Evolutionary conservation across 2,797 vertebrate genomes (phyloP).

Genomic region (Cyclopterus lumpus): DNA sequence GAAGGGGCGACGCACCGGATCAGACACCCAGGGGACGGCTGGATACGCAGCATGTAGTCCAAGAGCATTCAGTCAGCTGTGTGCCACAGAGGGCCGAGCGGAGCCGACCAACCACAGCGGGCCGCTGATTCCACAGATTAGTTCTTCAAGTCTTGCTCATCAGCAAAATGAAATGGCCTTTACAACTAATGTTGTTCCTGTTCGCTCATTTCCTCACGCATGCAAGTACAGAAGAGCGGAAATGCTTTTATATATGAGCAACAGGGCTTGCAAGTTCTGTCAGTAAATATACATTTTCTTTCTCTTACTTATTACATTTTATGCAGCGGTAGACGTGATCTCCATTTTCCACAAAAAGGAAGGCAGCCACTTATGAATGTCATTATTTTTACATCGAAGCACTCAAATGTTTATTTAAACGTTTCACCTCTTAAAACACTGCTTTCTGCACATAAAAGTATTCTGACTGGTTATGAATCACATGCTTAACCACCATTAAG

Average conservation of each 20-base stretch:
- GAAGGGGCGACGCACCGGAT: constrained; percentile 38
- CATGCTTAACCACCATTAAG: constrained; percentile 12
- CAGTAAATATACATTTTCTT: constrained; percentile 31
- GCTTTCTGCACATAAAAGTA: constrained; percentile 18
- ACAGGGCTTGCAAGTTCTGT: constrained; percentile 9
- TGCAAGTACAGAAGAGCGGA: constrained; percentile 8
- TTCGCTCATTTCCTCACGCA: constrained; percentile 27
- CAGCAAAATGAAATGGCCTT: constrained; percentile 56
- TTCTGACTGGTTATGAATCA: constrained; percentile 12
- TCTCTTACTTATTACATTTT: constrained; percentile 36
- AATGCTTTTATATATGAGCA: constrained; percentile 19
- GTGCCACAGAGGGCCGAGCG: constrained; percentile 55
- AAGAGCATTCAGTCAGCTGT: constrained; percentile 46
- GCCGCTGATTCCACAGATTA: constrained; percentile 69
- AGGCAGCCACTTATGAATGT: constrained; percentile 35
- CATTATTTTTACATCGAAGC: constrained; percentile 23
- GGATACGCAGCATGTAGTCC: constrained; percentile 50
- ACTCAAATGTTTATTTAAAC: constrained; percentile 19
- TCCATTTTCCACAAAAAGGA: constrained; percentile 26
- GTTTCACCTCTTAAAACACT: constrained; percentile 20
- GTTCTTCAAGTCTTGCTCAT: constrained; percentile 63
- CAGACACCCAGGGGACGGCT: constrained; percentile 54
- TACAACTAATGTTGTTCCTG: constrained; percentile 53
- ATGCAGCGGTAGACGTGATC: constrained; percentile 26
- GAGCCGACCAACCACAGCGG: constrained; percentile 65